phyloP scores from a whole-genome alignment of 2,797 vertebrate species.

The Enteromius afrohamiltoni region DNA sequence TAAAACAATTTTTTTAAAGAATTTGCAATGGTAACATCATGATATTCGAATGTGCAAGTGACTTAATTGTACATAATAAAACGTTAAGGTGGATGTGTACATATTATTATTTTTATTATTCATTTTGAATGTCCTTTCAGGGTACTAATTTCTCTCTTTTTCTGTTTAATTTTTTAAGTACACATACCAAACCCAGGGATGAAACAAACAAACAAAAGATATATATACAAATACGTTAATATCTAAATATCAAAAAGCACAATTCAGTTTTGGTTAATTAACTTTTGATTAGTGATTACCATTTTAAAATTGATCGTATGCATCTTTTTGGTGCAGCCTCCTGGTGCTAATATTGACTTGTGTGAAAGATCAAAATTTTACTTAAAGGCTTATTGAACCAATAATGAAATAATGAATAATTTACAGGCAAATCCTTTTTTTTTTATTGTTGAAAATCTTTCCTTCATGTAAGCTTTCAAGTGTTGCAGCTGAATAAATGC shows the following conservation, averaged over 20 bases:
- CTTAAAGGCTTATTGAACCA: background rate
- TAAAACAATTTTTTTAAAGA: background rate
- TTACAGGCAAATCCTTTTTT: background rate
- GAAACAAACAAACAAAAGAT: no score
- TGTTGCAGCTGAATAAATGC: background rate
- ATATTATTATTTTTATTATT: background rate
- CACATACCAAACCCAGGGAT: background rate
- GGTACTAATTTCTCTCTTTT: background rate
- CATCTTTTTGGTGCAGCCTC: background rate
- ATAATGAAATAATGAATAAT: background rate
- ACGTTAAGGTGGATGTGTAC: background rate
- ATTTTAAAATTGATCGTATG: background rate
- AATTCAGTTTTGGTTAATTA: background rate
- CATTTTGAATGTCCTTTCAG: background rate
- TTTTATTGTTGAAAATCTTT: background rate
- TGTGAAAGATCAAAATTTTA: background rate
- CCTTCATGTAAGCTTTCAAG: background rate
- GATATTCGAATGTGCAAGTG: background rate
- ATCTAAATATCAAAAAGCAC: background rate
- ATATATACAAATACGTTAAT: background rate
- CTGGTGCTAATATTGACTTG: background rate
- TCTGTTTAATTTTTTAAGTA: background rate
- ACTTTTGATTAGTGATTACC: background rate
- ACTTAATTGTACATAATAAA: background rate
- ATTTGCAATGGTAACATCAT: background rate